A percentile compares a stretch with the other conserved stretches of the same genome.
Conservation (phyloP, 2,888 invertebrate genomes). For the Pyrrhia umbra region DNA sequence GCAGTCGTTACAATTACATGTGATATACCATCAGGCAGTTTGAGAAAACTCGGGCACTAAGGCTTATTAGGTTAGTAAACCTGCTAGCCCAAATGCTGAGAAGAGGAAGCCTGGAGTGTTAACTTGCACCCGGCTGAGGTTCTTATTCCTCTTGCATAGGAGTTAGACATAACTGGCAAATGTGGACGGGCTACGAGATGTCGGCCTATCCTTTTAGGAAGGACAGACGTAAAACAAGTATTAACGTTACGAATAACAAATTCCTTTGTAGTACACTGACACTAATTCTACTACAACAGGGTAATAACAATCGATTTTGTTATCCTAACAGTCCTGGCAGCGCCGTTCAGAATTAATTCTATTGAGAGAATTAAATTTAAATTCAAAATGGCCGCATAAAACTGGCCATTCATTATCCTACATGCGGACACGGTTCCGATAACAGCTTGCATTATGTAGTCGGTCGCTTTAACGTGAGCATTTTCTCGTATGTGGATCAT, state of each 20-base stretch:
- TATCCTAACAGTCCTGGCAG: slow-evolving; percentile 38
- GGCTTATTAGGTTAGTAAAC: no score
- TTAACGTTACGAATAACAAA: background rate
- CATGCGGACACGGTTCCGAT: slow-evolving; percentile 64
- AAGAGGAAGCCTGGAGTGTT: no score
- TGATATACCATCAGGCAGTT: no score
- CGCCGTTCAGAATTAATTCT: slow-evolving; percentile 36
- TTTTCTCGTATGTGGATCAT: slow-evolving; percentile 61
- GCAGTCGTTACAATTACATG: no score
- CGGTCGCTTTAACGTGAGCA: slow-evolving; percentile 57
- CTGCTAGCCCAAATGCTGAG: no score
- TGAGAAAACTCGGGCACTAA: no score
- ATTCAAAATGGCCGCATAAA: slow-evolving; percentile 64
- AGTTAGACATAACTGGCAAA: no score
- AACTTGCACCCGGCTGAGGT: no score
- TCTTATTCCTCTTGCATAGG: no score
- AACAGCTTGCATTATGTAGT: slow-evolving; percentile 70
- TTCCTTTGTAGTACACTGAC: slow-evolving; percentile 29
- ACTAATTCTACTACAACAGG: slow-evolving; percentile 15
- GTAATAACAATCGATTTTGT: slow-evolving; percentile 40
- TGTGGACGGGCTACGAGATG: no score
- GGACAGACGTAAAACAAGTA: no score
- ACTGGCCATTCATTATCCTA: slow-evolving; percentile 68
- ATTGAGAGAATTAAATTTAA: slow-evolving; percentile 65
- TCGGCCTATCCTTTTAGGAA: background rate